Evolutionary conservation across 2,113 vertebrate species (phyloP).

Genomic region (Thermophis baileyi): DNA sequence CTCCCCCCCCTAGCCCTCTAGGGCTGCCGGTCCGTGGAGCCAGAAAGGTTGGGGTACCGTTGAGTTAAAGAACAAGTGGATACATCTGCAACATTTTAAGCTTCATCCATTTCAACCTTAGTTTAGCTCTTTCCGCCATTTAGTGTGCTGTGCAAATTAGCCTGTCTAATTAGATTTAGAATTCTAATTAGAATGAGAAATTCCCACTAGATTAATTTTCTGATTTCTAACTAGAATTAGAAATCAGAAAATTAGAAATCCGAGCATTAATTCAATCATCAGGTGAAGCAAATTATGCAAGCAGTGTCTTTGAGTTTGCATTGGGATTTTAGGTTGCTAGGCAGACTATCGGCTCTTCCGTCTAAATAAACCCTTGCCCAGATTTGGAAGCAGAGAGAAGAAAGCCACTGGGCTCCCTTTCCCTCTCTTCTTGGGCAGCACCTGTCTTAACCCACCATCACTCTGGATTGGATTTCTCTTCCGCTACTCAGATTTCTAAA

Average conservation of each 20-base stretch:
- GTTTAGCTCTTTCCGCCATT: background rate
- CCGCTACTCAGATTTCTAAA: fast-evolving
- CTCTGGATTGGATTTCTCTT: background rate
- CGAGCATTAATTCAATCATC: background rate
- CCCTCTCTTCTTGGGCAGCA: no score
- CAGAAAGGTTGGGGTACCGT: no score
- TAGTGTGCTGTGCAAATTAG: background rate
- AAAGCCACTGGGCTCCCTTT: background rate
- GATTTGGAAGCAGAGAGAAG: background rate
- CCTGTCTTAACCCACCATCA: background rate
- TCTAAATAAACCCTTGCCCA: background rate
- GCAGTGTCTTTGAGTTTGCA: background rate
- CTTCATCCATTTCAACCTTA: no score
- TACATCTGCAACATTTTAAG: background rate
- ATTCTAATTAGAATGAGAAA: background rate
- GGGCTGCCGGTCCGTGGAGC: no score
- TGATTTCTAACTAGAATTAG: background rate
- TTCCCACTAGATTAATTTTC: no score
- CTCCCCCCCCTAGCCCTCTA: no score
- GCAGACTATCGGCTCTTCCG: background rate
- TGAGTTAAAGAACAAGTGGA: background rate
- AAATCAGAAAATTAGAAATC: background rate
- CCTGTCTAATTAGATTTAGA: background rate
- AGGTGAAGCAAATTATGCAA: background rate
- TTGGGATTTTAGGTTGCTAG: background rate